These are phyloP conservation scores for Eulemur rubriventer DNA, from an alignment of 2,797 vertebrate species.

Conservation along the genomic window DNA sequence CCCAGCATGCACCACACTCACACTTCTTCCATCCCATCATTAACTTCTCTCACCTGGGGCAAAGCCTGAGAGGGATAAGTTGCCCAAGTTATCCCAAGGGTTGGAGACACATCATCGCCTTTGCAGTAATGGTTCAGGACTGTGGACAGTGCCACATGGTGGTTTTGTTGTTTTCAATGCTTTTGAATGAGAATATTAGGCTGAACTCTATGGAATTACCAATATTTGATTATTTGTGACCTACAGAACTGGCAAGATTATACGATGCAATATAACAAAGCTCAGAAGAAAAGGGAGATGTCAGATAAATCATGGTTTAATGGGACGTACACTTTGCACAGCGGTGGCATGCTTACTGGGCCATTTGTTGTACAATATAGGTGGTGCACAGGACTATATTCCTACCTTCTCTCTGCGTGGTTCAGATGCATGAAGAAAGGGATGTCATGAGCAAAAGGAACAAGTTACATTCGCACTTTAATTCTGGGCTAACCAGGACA, in stretches of 20 bases:
- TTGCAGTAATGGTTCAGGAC: not conserved
- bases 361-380: not conserved
- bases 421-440: not conserved
- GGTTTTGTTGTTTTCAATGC: fast-evolving
- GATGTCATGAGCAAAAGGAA: not conserved
- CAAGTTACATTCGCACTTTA: not conserved
- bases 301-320: not conserved
- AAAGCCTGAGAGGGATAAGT: not conserved
- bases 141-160: fast-evolving
- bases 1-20: not conserved
- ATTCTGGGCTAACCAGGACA: not conserved
- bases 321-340: not conserved
- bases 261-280: not conserved
- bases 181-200: not conserved
- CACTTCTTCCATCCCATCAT: not conserved
- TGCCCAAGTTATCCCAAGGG: not conserved
- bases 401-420: not conserved
- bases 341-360: fast-evolving
- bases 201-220: not conserved
- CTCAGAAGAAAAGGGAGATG: not conserved
- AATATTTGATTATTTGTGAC: not conserved
- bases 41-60: not conserved
- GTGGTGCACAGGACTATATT: fast-evolving
- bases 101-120: fast-evolving
- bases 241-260: not conserved